These are phyloP conservation scores for Aleiodes testaceus DNA, from an alignment of 2,888 invertebrate species.

Conservation along the genomic window DNA sequence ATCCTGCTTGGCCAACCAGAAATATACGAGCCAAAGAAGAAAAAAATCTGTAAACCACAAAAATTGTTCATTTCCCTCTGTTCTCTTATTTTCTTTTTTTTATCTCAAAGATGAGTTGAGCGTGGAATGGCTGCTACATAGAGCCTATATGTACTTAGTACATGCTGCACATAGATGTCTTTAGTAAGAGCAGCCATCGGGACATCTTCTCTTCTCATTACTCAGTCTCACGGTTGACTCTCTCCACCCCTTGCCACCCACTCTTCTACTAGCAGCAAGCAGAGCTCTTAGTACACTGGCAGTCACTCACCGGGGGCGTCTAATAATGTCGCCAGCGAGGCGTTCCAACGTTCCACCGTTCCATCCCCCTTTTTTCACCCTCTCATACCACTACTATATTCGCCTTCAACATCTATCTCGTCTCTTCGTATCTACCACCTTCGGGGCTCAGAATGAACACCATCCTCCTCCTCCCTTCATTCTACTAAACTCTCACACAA, in stretches of 20 bases:
- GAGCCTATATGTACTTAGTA: neutral
- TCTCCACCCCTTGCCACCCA: slow-evolving; percentile 30
- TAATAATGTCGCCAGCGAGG: slow-evolving; percentile 73
- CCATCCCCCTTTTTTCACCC: slow-evolving; percentile 40
- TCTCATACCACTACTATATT: slow-evolving; percentile 41
- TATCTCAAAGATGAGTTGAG: slow-evolving; percentile 43
- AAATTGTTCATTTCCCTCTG: slow-evolving; percentile 39
- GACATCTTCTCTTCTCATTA: slow-evolving; percentile 58
- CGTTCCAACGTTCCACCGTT: slow-evolving; percentile 64
- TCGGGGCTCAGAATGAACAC: slow-evolving; percentile 21
- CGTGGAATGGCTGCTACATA: slow-evolving; percentile 42
- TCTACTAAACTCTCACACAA: slow-evolving; percentile 25
- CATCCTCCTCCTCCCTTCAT: slow-evolving; percentile 19
- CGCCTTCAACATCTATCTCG: slow-evolving; percentile 39
- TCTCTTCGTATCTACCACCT: slow-evolving; percentile 45
- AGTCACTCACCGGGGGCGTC: slow-evolving; percentile 71
- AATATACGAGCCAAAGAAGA: neutral
- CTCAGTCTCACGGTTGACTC: slow-evolving; percentile 53
- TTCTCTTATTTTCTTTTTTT: slow-evolving; percentile 18
- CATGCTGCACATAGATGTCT: slow-evolving; percentile 29
- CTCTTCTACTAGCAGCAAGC: slow-evolving; percentile 31
- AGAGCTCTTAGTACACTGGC: slow-evolving; percentile 55
- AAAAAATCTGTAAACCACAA: slow-evolving; percentile 26
- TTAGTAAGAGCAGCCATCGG: slow-evolving; percentile 50
- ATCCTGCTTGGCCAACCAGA: neutral